Evolutionary conservation across 2,797 vertebrate genomes (phyloP), one percentile per base, ranked within the genome.

Genomic region (Clarias fuscus): DNA sequence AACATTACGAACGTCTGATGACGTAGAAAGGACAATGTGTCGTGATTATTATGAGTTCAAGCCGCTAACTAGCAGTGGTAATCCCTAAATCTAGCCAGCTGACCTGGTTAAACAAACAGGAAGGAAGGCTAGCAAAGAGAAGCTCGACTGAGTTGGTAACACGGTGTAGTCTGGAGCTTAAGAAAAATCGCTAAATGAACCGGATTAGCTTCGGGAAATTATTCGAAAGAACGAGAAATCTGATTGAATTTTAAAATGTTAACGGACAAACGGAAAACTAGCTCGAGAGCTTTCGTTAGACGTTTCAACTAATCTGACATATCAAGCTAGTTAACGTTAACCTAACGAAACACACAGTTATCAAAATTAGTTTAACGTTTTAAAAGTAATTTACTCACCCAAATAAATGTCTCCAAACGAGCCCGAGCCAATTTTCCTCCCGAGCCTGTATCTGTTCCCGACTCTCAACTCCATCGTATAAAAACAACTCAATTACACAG

Each of bases 351-450:
- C 15, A 22, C 0, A 37, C 0, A 5, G 6, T 14, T 30, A 27
- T 27, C 14, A 65, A 20, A n/a, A 53, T 13, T 13, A 53, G 48
- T 53, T 53, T 13, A 53, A 53, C 7, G 5, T 3, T 37, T 24
- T 13, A 15, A 27, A 53, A 24, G 1, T 5, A n/a, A 58, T 20
- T 11, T 37, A 93, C 97, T 97, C 92, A 99, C 97, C 98, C 82
- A 99, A 92, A 89, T 99, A 99, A 93, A 99, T 99, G 93, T 99
- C 98, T 89, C 98, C 98, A 90, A 99, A 99, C 0, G 98, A 99
- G 43, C 98, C 97, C 88, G 98, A 99, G 91, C 98, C 97, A 90
- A 99, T 99, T 92, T 99, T 99, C 91, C 98, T 97, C 92, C 98
- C 98, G 93, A 99, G 96, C 90, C 97, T 96, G 94, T 98, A 99